phyloP scores from a whole-genome alignment of 2,888 invertebrate genomes.

The Eristalis intricaria region DNA sequence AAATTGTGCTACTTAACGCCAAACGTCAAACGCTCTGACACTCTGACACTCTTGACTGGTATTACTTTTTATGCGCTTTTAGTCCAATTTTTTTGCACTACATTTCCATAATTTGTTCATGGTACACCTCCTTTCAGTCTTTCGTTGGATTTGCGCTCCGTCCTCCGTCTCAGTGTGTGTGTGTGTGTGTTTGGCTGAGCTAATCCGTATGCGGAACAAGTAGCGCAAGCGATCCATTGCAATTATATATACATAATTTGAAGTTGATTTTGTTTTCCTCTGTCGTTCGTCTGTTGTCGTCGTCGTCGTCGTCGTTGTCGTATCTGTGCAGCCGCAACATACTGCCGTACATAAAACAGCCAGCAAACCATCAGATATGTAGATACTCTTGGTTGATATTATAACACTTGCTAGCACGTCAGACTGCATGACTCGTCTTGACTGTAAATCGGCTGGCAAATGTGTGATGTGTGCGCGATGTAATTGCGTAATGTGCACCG shows the following conservation, averaged over 20 bases:
- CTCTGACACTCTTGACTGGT: slow-evolving; percentile 37
- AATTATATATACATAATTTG: slow-evolving; percentile 61
- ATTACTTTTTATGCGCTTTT: slow-evolving; percentile 49
- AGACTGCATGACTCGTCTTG: slow-evolving; percentile 70
- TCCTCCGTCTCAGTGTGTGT: neutral
- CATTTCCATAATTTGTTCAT: slow-evolving; percentile 55
- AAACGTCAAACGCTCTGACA: neutral
- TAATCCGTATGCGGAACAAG: slow-evolving; percentile 70
- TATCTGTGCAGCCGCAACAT: slow-evolving; percentile 32
- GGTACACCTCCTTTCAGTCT: slow-evolving; percentile 31
- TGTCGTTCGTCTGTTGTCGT: neutral
- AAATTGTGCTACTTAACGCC: slow-evolving; percentile 38
- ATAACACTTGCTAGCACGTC: slow-evolving; percentile 66
- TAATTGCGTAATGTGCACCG: slow-evolving; percentile 61
- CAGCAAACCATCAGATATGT: neutral
- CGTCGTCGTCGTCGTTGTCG: neutral
- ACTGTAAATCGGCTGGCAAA: slow-evolving; percentile 58
- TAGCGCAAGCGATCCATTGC: slow-evolving; percentile 60
- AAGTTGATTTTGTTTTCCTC: slow-evolving; percentile 32
- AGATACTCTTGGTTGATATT: slow-evolving; percentile 37
- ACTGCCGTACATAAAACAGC: slow-evolving; percentile 44
- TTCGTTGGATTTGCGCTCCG: neutral
- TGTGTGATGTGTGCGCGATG: slow-evolving; percentile 51
- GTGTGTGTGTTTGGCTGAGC: neutral
- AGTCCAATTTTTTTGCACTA: slow-evolving; percentile 50